Base-by-base conservation (phyloP, 2,797 vertebrate genomes). In the Aulostomus chinensis region DNA sequence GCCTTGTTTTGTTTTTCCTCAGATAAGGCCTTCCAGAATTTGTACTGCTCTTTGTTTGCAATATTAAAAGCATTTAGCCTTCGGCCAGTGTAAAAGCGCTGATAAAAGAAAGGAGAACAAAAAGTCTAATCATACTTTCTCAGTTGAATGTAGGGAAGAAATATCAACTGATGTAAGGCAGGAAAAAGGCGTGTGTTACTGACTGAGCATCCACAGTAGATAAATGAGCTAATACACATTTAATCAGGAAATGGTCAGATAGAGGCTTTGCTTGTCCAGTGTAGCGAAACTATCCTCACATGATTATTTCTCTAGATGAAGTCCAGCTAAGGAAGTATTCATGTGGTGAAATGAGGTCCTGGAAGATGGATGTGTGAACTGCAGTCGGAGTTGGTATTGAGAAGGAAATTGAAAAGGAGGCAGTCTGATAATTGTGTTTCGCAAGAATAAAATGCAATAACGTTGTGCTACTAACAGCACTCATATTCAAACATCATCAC, bases 191-290 rank as follows among this genome's bases (percentile, higher is more conserved):
- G 51, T 41, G 59, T 72, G 58, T 53, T 67, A 24, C 15, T 4
- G 31, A 30, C 39, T 0, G 11, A 33, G 22, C 61, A 46, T 48
- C 32, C 50, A 36, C 56, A 9, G 42, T 28, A 58, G 55, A 52
- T 76, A 65, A 75, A 76, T 68, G 48, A 72, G 39, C 51, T 39
- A 64, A 79, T 49, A 58, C 37, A 48, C 58, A 65, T 81, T 46
- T 69, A 71, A 76, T 81, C 68, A 78, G 68, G 68, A 77, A 83
- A 81, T 71, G 78, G 73, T 51, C 56, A 8, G 70, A 78, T 53
- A 18, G 30, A 69, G 53, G 14, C 34, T 59, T 48, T 5, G 48
- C 47, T 61, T 59, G 36, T 69, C 49, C 15, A 38, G 57, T 18
- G 58, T 53, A 34, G 66, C 28, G 18, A 60, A 33, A 73, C 67